phyloP scores from a whole-genome alignment of 2,113 vertebrate genomes.

The Choloepus hoffmanni region DNA sequence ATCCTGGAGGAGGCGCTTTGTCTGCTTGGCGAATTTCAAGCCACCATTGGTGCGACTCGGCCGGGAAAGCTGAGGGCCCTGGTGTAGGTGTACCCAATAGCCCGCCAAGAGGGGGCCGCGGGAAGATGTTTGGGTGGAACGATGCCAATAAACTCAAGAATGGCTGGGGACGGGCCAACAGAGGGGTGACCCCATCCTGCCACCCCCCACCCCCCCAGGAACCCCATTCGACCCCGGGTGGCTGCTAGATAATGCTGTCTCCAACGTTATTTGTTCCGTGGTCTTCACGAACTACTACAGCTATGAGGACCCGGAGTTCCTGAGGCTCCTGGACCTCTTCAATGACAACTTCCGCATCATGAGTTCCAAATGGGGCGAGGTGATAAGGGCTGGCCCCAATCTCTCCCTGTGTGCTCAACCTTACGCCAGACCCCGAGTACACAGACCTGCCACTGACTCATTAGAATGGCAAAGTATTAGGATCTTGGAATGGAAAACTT shows the following conservation, averaged over 20 bases:
- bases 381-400: neutral
- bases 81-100: neutral
- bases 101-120: rapidly evolving
- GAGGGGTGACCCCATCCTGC: rapidly evolving
- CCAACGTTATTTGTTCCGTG: slow-evolving; percentile 64
- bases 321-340: slow-evolving; percentile 69
- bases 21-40: slow-evolving; percentile 14
- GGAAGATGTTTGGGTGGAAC: neutral
- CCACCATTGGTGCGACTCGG: neutral
- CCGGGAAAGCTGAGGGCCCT: neutral
- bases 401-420: neutral
- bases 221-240: neutral
- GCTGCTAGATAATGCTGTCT: slow-evolving; percentile 53
- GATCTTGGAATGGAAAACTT: neutral
- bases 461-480: neutral
- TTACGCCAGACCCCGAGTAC: neutral
- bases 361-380: slow-evolving; percentile 76
- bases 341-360: slow-evolving; percentile 64
- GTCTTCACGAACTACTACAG: slow-evolving; percentile 56
- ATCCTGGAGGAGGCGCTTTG: slow-evolving; percentile 5
- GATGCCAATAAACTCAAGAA: neutral
- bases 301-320: slow-evolving; percentile 51
- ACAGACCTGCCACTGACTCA: neutral
- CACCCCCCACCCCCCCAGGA: neutral
- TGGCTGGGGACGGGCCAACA: neutral